Conservation (phyloP, 2,888 invertebrate species). For the Nineta flava region DNA sequence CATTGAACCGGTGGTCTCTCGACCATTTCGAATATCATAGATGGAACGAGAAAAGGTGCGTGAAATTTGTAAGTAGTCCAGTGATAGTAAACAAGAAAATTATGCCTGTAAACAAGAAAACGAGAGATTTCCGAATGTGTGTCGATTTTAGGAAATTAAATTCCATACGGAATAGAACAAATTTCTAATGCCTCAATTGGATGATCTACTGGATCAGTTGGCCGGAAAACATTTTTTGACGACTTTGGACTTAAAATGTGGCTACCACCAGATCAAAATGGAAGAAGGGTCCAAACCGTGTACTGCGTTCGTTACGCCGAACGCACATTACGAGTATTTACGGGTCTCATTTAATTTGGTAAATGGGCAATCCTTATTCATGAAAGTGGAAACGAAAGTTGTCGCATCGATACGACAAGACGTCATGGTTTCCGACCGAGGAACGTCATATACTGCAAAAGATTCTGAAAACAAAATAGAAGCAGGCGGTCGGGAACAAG, state of each 20-base stretch:
- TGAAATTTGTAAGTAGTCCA: constrained; percentile 10
- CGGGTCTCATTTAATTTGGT: constrained; percentile 23
- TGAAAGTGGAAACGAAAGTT: constrained; percentile 19
- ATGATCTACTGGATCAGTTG: constrained; percentile 15
- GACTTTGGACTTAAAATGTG: constrained; percentile 14
- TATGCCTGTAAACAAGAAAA: constrained; percentile 11
- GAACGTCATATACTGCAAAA: constrained; percentile 15
- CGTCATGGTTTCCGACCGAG: constrained; percentile 15
- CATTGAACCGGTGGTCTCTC: constrained; percentile 9
- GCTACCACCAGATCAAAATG: constrained; percentile 17
- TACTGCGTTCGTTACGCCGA: constrained; percentile 17
- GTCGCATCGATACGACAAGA: constrained; percentile 9
- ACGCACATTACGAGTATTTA: constrained; percentile 16
- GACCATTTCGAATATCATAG: constrained; percentile 12
- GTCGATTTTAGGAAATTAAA: constrained; percentile 14
- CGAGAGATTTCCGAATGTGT: constrained; percentile 10
- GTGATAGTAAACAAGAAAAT: constrained; percentile 9
- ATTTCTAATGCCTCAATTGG: constrained; percentile 16
- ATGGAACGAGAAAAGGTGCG: constrained; percentile 9
- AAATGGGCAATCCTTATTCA: constrained; percentile 23
- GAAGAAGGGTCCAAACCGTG: constrained; percentile 11
- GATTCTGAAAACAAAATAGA: too few relatives aligned
- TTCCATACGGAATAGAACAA: constrained; percentile 14
- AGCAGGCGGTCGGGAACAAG: too few relatives aligned
- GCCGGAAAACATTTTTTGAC: constrained; percentile 14